Evolutionary conservation across 1,140 invertebrate genomes (phyloP), one percentile per base, ranked within the genome.

Genomic region (Eumaeus atala): DNA sequence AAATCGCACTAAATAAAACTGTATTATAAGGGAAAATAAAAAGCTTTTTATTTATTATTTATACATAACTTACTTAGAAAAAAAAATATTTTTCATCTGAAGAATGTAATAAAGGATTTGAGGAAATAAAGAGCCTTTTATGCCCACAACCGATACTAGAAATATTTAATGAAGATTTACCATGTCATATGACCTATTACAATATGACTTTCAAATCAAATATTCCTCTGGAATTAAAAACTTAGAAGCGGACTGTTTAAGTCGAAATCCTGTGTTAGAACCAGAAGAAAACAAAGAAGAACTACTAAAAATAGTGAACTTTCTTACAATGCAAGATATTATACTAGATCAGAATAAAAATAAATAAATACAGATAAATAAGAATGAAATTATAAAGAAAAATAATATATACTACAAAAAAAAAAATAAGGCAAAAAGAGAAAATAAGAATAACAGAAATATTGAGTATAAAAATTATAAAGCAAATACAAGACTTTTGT

Each of bases 131-230:
- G 35, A 18, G 34, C 3, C 33, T 35, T 9, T 33, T 54, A 35
- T 54, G 53, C 10, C 48, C 53, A 8, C 18, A 54, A 48, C 42
- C 53, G 9, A 9, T 54, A 17, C 11, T 54, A 17, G 53, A 54
- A 47, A 54, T 54, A 16, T 54, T 36, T 35, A 40, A 54, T 47
- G 3, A 34, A 33, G n/a, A 48, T 54, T 47, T 54, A 35, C 53
- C 53, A 1, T 47, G 47, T 12, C 33, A 47, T n/a, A 54, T 54
- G 84, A 82, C 10, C 17, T 58, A 17, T 66, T 56, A 12, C 66
- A 68, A 59, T 69, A 72, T 68, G 55, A 86, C 62, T 80, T 80
- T 58, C 42, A 49, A 12, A 49, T 49, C n/a, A n/a, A n/a, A n/a
- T n/a, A n/a, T n/a, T n/a, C n/a, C n/a, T n/a, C n/a, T n/a, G n/a